Percentiles rank a stretch among this genome's conserved stretches.
phyloP scores from a whole-genome alignment of 2,113 vertebrate genomes.

The Oenanthe melanoleuca region DNA sequence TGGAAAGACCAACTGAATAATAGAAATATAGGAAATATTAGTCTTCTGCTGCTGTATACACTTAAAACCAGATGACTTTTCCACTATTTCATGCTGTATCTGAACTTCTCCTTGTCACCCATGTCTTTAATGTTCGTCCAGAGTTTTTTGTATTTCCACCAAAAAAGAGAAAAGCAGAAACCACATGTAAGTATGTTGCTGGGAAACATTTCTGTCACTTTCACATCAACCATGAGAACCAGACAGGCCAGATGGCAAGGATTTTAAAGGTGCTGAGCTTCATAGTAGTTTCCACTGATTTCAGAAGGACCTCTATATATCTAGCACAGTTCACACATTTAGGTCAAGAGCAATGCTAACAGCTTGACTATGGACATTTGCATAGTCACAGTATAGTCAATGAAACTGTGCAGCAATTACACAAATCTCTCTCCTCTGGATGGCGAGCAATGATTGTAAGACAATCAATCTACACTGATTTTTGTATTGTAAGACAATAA shows the following conservation, averaged over 20 bases:
- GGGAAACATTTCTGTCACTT: neutral
- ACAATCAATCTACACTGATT: neutral
- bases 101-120: neutral
- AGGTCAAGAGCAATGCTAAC: neutral
- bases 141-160: neutral
- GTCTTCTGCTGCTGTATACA: neutral
- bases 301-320: neutral
- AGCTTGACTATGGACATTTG: neutral
- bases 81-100: neutral
- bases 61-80: neutral
- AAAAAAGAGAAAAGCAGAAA: neutral
- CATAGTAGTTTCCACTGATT: neutral
- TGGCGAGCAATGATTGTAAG: neutral
- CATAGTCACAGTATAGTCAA: neutral
- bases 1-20: neutral
- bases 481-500: conserved; percentile 5
- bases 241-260: neutral
- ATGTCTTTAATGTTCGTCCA: neutral
- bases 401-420: neutral
- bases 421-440: neutral
- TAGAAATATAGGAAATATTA: neutral
- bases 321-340: neutral
- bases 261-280: conserved; percentile 16
- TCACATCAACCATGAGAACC: neutral
- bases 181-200: neutral